Evolutionary conservation across 1,140 invertebrate species (phyloP).

Genomic region (Argopecten irradians): DNA sequence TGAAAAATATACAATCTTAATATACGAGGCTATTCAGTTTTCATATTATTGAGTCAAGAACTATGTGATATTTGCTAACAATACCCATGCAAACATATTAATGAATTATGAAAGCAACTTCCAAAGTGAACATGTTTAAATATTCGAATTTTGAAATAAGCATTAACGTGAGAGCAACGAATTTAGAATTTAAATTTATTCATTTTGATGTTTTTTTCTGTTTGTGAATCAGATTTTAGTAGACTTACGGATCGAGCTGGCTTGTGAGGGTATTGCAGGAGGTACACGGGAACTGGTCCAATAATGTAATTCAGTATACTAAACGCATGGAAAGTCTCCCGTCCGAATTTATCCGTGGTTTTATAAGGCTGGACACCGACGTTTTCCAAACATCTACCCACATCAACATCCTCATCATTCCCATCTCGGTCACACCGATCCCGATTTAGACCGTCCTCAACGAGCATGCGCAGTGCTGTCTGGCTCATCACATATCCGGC

Average conservation of each 20-base stretch:
- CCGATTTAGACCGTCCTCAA: slow-evolving; percentile 79
- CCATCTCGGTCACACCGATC: slow-evolving; percentile 79
- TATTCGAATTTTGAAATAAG: too few species aligned
- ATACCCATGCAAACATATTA: too few species aligned
- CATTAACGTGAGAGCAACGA: too few species aligned
- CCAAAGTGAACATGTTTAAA: too few species aligned
- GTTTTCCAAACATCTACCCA: slow-evolving; percentile 92
- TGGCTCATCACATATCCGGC: slow-evolving; percentile 89
- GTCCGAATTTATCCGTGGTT: slow-evolving; percentile 87
- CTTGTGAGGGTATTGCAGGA: slow-evolving; percentile 19
- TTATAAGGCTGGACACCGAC: slow-evolving; percentile 91
- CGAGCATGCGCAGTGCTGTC: slow-evolving; percentile 50
- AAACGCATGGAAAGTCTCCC: slow-evolving; percentile 95
- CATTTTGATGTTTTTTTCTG: too few species aligned
- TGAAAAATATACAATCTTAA: too few species aligned
- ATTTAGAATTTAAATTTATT: too few species aligned
- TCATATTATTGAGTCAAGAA: too few species aligned
- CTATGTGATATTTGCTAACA: too few species aligned
- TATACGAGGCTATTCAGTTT: too few species aligned
- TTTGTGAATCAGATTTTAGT: too few species aligned
- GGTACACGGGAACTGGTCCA: slow-evolving; percentile 41
- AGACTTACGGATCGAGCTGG: background rate
- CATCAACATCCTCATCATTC: slow-evolving; percentile 95
- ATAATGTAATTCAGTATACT: slow-evolving; percentile 45
- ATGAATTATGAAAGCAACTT: too few species aligned